phyloP scores from a whole-genome alignment of 2,888 invertebrate species.

The Drosophila testacea region DNA sequence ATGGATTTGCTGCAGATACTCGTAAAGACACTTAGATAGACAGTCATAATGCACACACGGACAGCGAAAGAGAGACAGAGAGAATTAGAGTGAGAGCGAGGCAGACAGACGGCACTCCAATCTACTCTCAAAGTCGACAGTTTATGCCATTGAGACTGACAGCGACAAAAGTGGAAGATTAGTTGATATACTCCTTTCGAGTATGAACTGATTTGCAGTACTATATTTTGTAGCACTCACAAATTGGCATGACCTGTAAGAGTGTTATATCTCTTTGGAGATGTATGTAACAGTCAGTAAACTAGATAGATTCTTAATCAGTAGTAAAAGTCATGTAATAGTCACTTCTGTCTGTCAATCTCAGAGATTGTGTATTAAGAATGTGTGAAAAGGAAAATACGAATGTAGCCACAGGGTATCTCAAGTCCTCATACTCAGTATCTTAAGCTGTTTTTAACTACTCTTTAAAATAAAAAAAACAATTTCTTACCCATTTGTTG shows the following conservation, averaged over 20 bases:
- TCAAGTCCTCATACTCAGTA: neutral
- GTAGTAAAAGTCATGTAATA: neutral
- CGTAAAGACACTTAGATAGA: conserved; percentile 19
- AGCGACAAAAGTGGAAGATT: conserved; percentile 37
- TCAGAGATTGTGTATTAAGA: neutral
- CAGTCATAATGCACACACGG: conserved; percentile 32
- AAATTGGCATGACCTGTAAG: neutral
- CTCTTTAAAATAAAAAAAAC: neutral
- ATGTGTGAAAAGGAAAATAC: no score
- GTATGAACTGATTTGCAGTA: conserved; percentile 8
- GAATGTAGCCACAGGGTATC: neutral
- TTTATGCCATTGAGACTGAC: conserved; percentile 62
- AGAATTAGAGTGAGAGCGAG: neutral
- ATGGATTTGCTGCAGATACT: conserved; percentile 27
- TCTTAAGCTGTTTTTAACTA: neutral
- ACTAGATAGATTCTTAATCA: neutral
- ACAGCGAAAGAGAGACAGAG: neutral
- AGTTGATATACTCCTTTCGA: conserved; percentile 16
- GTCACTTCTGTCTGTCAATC: neutral
- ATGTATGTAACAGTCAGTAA: neutral
- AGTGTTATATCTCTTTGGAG: neutral
- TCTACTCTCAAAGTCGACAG: conserved; percentile 33
- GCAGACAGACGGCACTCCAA: conserved; percentile 20
- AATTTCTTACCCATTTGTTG: no score
- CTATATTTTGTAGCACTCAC: neutral